Evolutionary conservation across 2,797 vertebrate genomes (phyloP).

Genomic region (Orestias chungarensis): DNA sequence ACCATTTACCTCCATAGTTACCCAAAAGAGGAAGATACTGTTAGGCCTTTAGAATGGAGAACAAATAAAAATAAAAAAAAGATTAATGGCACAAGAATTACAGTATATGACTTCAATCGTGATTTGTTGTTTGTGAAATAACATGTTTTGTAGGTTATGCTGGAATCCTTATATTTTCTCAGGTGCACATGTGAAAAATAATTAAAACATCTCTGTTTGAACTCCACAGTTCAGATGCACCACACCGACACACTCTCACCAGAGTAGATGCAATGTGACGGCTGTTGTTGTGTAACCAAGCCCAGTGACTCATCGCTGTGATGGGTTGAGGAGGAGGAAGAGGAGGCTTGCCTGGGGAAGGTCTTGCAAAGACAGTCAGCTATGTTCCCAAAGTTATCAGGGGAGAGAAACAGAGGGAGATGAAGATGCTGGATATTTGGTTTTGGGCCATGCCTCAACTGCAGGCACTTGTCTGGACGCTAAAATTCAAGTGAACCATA

Average conservation of each 20-base stretch:
- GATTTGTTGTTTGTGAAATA: not conserved
- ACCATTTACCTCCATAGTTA: constrained; percentile 29
- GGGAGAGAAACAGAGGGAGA: constrained; percentile 41
- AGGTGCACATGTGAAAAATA: constrained; percentile 39
- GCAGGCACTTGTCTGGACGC: constrained; percentile 53
- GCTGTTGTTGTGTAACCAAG: constrained; percentile 71
- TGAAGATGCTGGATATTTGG: constrained; percentile 55
- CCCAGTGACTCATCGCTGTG: constrained; percentile 74
- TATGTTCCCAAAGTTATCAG: constrained; percentile 63
- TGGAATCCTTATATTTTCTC: constrained; percentile 41
- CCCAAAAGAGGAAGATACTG: constrained; percentile 13
- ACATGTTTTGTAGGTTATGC: constrained; percentile 20
- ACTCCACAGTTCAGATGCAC: constrained; percentile 23
- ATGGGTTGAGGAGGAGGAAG: constrained; percentile 49
- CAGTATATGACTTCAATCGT: constrained; percentile 26
- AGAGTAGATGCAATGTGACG: constrained; percentile 58
- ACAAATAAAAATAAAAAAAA: constrained; percentile 49
- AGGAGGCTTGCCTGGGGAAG: constrained; percentile 53
- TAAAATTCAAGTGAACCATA: constrained; percentile 46
- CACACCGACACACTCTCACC: constrained; percentile 34
- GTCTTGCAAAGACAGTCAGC: constrained; percentile 52
- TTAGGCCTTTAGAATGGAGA: constrained; percentile 53
- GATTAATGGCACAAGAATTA: constrained; percentile 60
- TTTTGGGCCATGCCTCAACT: constrained; percentile 45
- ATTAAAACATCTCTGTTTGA: constrained; percentile 54